These are phyloP conservation scores for Todiramphus saurophagus DNA, from an alignment of 2,113 vertebrate genomes.

Conservation along the genomic window DNA sequence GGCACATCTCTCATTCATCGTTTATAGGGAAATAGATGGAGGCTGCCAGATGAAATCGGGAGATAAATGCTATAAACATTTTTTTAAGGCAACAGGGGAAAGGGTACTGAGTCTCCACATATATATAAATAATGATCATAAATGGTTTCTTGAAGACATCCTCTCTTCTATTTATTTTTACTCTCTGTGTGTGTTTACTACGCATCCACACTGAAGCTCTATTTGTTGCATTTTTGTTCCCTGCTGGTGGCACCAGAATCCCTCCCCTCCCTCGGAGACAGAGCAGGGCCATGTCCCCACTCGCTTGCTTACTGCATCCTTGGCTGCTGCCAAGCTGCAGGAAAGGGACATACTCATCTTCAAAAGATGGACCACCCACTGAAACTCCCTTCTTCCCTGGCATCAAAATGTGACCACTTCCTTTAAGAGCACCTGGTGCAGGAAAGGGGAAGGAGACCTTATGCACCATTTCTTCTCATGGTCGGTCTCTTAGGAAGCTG, in stretches of 20 bases:
- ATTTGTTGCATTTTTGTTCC: background rate
- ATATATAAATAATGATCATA: background rate
- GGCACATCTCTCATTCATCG: constrained; percentile 46
- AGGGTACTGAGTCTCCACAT: background rate
- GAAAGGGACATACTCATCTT: background rate
- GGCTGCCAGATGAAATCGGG: constrained; percentile 30
- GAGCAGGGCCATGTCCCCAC: background rate
- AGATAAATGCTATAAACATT: constrained; percentile 48
- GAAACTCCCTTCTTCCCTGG: background rate
- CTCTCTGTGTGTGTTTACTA: background rate
- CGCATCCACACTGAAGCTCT: background rate
- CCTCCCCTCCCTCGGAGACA: background rate
- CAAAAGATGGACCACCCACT: background rate
- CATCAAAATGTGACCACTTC: background rate
- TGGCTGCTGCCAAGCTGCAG: background rate
- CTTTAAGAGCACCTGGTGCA: background rate
- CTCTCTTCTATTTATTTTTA: background rate
- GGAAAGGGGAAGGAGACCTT: background rate
- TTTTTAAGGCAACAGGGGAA: constrained; percentile 7
- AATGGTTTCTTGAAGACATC: background rate
- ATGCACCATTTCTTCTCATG: background rate
- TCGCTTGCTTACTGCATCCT: rapidly evolving
- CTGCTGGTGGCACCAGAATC: background rate
- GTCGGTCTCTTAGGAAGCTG: background rate
- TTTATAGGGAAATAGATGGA: constrained; percentile 53